Base-by-base conservation (phyloP, 2,797 vertebrate species). In the Xerus rutilus region DNA sequence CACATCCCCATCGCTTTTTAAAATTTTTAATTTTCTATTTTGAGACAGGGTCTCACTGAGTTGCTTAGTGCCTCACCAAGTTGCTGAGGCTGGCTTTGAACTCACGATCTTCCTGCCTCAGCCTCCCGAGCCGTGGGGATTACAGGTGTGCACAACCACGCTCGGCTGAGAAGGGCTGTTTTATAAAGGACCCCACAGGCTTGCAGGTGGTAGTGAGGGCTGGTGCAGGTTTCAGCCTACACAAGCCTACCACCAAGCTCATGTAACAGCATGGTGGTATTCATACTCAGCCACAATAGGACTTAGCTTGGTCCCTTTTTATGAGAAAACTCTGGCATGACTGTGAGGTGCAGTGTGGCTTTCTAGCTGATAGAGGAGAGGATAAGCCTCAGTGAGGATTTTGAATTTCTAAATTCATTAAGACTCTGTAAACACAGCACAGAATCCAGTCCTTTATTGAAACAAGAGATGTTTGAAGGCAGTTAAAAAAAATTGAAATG, bases 401-500 rank as follows among this genome's bases (percentile, higher is more conserved):
- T 70, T 14, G 12, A 79, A 28, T 39, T 74, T 70, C 77, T n/a
- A 59, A n/a, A n/a, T 70, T 93, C 49, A 79, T 70, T 45, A 87
- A n/a, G 52, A 59, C 88, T 59, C 74, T 93, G 57, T 23, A 84
- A 91, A 84, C 10, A 52, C 62, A 67, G 25, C 23, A 54, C 8
- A 54, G 79, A 92, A 47, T 85, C 49, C 49, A 49, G 39, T 70
- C 67, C 45, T 79, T 87, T 89, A 79, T 67, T 81, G 59, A 89
- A 92, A 91, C 39, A 89, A 70, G 90, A 88, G 39, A 32, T 87
- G 21, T 86, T 65, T 1, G 32, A 82, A 52, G 78, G 30, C 35
- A 62, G 25, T 85, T 73, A 47, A 54, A 17, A 62, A 67, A 91
- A 39, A 64, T 49, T 39, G 69, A 69, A 72, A 45, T 65, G 30